Conservation (phyloP, 2,888 invertebrate species). For the Euplagia quadripunctaria region DNA sequence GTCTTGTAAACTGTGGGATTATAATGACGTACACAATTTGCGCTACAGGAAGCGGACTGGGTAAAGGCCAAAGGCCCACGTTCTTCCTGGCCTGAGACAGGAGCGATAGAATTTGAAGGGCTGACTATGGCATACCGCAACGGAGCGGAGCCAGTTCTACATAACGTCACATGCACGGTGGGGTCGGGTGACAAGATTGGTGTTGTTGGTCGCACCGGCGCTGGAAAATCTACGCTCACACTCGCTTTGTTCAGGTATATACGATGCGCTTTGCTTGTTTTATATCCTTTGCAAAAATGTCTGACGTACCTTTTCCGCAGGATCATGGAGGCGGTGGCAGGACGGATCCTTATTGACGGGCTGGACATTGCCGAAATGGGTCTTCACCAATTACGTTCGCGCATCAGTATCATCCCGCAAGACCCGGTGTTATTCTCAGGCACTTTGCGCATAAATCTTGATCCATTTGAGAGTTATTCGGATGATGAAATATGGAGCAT, state of each 20-base stretch:
- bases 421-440: slow-evolving; percentile 98
- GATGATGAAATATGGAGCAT: slow-evolving; percentile 96
- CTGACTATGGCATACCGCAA: slow-evolving; percentile 95
- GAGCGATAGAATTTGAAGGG: slow-evolving; percentile 93
- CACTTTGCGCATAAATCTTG: slow-evolving; percentile 95
- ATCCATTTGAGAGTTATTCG: slow-evolving; percentile 93
- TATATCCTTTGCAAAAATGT: neutral
- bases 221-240: slow-evolving; percentile 97
- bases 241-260: slow-evolving; percentile 91
- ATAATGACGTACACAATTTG: neutral
- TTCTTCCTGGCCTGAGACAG: slow-evolving; percentile 93
- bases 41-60: slow-evolving; percentile 92
- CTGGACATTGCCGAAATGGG: slow-evolving; percentile 94
- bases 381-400: slow-evolving; percentile 93
- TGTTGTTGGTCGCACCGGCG: slow-evolving; percentile 96
- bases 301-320: neutral
- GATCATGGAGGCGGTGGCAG: slow-evolving; percentile 92
- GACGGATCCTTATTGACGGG: slow-evolving; percentile 94
- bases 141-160: slow-evolving; percentile 95
- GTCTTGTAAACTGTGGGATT: neutral
- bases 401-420: slow-evolving; percentile 95
- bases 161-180: slow-evolving; percentile 92
- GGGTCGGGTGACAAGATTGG: slow-evolving; percentile 95
- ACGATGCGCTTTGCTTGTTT: neutral
- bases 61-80: slow-evolving; percentile 88